Conservation (phyloP, 2,113 vertebrate genomes). For the Tonatia bakeri region DNA sequence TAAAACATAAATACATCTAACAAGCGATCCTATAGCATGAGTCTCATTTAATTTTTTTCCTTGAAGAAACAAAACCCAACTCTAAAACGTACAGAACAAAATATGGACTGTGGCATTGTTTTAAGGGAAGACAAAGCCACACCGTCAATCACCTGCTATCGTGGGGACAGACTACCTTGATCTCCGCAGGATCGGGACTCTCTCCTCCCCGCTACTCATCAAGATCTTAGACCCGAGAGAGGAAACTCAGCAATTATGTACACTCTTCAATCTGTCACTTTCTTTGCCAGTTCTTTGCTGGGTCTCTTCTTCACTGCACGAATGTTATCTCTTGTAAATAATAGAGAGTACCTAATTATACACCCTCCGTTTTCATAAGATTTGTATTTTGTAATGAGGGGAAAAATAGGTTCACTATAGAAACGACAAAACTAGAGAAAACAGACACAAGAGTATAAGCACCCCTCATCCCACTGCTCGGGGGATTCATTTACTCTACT, state of each 20-base stretch:
- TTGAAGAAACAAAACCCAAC: constrained; percentile 14
- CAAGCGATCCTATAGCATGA: neutral
- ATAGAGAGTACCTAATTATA: neutral
- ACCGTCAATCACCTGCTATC: neutral
- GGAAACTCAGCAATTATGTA: neutral
- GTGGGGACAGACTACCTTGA: too few relatives aligned
- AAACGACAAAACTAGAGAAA: neutral
- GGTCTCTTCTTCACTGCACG: neutral
- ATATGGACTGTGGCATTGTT: neutral
- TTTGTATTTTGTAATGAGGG: neutral
- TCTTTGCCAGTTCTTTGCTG: neutral
- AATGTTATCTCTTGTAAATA: neutral
- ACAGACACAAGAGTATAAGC: constrained; percentile 1
- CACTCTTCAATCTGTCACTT: neutral
- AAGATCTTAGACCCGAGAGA: neutral
- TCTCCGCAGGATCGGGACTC: neutral
- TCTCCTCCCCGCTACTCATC: neutral
- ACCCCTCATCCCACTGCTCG: neutral
- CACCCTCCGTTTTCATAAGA: neutral
- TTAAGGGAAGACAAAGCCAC: neutral
- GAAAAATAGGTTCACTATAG: neutral
- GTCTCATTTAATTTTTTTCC: neutral
- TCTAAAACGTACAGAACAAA: neutral
- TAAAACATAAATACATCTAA: neutral
- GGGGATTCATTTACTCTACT: neutral